These are phyloP conservation scores for Corythornis cristatus DNA, from an alignment of 2,113 vertebrate species.

Conservation along the genomic window DNA sequence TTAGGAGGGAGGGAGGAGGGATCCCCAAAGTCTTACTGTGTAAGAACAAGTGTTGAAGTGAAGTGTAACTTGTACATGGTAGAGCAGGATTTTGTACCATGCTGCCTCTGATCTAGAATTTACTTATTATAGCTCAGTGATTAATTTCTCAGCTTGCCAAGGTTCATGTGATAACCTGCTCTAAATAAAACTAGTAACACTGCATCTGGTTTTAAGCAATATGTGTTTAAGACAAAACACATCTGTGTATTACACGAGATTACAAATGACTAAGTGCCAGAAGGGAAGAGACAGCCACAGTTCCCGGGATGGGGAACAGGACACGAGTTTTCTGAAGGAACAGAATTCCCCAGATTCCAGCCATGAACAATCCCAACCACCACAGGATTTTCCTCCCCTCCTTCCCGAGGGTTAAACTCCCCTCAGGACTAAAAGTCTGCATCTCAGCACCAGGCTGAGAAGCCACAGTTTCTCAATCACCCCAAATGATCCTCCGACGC, in stretches of 20 bases:
- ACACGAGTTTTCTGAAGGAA: not conserved
- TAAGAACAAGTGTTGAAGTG: not conserved
- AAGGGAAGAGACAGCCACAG: not conserved
- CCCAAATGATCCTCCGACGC: fast-evolving
- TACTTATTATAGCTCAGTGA: not conserved
- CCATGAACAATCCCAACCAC: not conserved
- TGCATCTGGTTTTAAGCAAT: not conserved
- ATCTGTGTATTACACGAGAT: not conserved
- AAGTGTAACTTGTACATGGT: fast-evolving
- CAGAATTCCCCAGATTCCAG: not conserved
- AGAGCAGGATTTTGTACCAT: not conserved
- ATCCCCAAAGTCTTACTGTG: not conserved
- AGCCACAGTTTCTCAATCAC: not conserved
- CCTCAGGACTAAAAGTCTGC: fast-evolving
- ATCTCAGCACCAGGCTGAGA: not conserved
- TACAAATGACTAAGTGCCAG: not conserved
- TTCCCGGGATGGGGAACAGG: not conserved
- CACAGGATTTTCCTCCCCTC: fast-evolving
- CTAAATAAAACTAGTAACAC: not conserved
- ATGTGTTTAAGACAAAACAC: not conserved
- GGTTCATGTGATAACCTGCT: not conserved
- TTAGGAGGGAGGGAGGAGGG: not conserved
- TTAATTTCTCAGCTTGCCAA: not conserved
- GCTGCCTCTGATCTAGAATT: not conserved
- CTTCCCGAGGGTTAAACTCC: not conserved